Evolutionary conservation across 2,797 vertebrate species (phyloP), one percentile per base, ranked within the genome.

Genomic region (Myotis pilosus): DNA sequence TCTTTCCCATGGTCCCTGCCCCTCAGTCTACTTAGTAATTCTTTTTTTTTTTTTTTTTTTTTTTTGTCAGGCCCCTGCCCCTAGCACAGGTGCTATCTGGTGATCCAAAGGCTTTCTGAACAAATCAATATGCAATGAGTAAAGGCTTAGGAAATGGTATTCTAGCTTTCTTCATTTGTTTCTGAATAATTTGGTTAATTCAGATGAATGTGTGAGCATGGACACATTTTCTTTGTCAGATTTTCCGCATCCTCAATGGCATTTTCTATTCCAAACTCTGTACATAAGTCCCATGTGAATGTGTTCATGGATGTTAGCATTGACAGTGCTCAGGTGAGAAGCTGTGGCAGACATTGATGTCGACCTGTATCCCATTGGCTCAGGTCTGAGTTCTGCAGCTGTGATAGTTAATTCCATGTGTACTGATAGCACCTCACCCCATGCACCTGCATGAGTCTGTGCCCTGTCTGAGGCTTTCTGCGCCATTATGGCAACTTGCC

Each of bases 91-190:
- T 89, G 68, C 74, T 87, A 44, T 75, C 89, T 89, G 36, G 12
- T 74, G 28, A n/a, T 64, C 55, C 87, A 94, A 75, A 91, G 92
- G 76, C 81, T 94, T 94, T 89, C 64, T 72, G 92, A 87, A 33
- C 78, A 89, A 86, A 93, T 66, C 81, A 28, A 76, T 57, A 80
- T 23, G 44, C 0, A 38, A 55, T 82, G 66, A 41, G 25, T 44
- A 86, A 89, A 87, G 51, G 57, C 89, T 87, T 55, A 17, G 55
- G 38, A 53, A 33, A 2, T 20, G 12, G 25, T 12, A 19, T 16
- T 64, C 68, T 49, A 36, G n/a, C n/a, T 91, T 66, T 53, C 36
- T 84, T 82, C 49, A 64, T 87, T 64, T 87, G 68, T 75, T 82
- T 60, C 51, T 4, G 55, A 68, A 69, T 78, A 69, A 95, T 89